A percentile compares a stretch with the other conserved stretches of the same genome.
phyloP scores from a whole-genome alignment of 2,888 invertebrate species.

The Hydraecia micacea region DNA sequence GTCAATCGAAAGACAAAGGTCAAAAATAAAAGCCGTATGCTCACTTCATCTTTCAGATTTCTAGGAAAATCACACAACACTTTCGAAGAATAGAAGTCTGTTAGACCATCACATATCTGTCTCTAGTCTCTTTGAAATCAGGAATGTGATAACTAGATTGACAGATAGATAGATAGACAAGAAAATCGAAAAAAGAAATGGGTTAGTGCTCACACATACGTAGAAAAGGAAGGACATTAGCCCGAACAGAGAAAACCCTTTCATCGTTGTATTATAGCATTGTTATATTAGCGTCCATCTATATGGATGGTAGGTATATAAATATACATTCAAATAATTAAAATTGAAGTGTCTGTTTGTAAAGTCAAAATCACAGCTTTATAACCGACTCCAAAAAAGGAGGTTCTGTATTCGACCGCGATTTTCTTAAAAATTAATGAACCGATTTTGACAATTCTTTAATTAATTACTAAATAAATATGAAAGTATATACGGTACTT shows the following conservation, averaged over 20 bases:
- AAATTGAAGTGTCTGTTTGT: too few species aligned
- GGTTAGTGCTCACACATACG: too few species aligned
- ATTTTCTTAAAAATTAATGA: too few species aligned
- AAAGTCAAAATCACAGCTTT: too few species aligned
- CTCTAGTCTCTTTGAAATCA: not conserved
- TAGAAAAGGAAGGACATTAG: not conserved
- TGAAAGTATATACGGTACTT: too few species aligned
- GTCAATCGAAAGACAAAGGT: not conserved
- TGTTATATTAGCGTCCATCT: not conserved
- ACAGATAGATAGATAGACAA: too few species aligned
- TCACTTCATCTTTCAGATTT: not conserved
- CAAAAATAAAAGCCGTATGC: constrained; percentile 2
- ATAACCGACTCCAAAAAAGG: too few species aligned
- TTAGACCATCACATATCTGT: not conserved
- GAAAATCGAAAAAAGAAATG: not conserved
- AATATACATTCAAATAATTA: too few species aligned
- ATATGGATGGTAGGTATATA: too few species aligned
- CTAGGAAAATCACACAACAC: constrained; percentile 8
- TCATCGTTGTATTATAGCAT: not conserved
- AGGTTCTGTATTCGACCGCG: too few species aligned
- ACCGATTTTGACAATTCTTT: too few species aligned
- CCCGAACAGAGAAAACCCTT: not conserved
- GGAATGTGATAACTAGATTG: not conserved
- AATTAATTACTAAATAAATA: too few species aligned
- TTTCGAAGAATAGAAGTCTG: constrained; percentile 15